Base-by-base conservation (phyloP, 2,113 vertebrate species). In the Tachysurus vachellii region DNA sequence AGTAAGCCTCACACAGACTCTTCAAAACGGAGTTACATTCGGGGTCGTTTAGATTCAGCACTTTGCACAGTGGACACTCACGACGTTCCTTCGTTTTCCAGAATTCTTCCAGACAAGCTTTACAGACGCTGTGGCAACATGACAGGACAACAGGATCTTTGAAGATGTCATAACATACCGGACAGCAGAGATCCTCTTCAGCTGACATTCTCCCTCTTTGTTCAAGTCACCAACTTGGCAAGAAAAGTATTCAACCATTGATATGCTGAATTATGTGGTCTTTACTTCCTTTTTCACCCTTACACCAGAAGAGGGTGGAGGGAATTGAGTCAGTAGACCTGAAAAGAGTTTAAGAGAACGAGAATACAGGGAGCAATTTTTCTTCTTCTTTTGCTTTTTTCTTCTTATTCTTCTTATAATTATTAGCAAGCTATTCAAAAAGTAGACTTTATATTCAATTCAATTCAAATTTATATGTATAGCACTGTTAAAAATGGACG, bases 11-110 rank as follows among this genome's bases (percentile, higher is more conserved):
- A 12, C 89, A 91, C 12, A 93, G 53, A 8, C 90, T 89, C 3
- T 50, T 92, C 4, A 93, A 82, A 2, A 85, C 62, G 53, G 90
- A 88, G 80, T 93, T 93, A 23, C 0, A 26, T 0, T 88, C 88
- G 12, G 91, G 66, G 71, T 3, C 88, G 31, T 50, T 85, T 80
- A 4, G 42, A 36, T 19, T 28, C 42, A 31, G 10, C 23, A 36
- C 61, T 79, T 88, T 91, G 36, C 93, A 92, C 26, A 64, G 31
- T 36, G 71, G 84, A 79, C 71, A 73, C 23, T 36, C 57, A 0
- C 53, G 82, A 12, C 62, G 0, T 31, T 13, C 47, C 23, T 19
- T 64, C 5, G 23, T 79, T 17, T 13, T 83, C 61, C 61, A 83
- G 53, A 85, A 61, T 64, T 10, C 10, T 14, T 77, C 73, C 42